A percentile compares a stretch with the other conserved stretches of the same genome.
phyloP scores from a whole-genome alignment of 1,140 invertebrate species.

The Trichonephila clavipes region DNA sequence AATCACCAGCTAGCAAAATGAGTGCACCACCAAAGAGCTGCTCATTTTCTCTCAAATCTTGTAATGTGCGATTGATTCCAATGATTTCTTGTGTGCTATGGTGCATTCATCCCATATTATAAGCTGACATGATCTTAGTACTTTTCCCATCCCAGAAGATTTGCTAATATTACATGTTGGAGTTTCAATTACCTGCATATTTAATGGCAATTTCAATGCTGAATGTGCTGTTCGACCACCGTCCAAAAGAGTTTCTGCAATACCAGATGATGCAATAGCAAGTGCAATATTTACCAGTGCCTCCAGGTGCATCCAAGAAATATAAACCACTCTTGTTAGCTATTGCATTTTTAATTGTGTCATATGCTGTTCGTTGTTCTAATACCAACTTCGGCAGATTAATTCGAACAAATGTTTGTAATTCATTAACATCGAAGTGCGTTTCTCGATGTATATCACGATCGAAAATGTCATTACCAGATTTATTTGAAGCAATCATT shows the following conservation, averaged over 20 bases:
- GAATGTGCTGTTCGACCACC: no score
- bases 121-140: constrained; percentile 49
- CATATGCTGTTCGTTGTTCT: no score
- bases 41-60: constrained; percentile 78
- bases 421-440: no score
- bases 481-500: no score
- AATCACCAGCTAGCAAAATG: constrained; percentile 81
- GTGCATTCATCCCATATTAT: constrained; percentile 78
- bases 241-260: constrained; percentile 83
- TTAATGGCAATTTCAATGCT: no score
- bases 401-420: no score
- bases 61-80: constrained; percentile 79
- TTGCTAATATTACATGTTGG: no score
- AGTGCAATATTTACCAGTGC: constrained; percentile 79
- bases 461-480: no score
- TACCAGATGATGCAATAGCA: constrained; percentile 83
- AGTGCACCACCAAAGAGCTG: constrained; percentile 77
- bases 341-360: no score
- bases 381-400: no score
- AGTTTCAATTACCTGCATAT: no score
- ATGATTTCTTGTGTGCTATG: constrained; percentile 76
- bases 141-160: constrained; percentile 53
- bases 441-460: no score
- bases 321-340: constrained; percentile 72
- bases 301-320: constrained; percentile 79